Evolutionary conservation across 2,113 vertebrate species (phyloP).

Genomic region (Bubo bubo): DNA sequence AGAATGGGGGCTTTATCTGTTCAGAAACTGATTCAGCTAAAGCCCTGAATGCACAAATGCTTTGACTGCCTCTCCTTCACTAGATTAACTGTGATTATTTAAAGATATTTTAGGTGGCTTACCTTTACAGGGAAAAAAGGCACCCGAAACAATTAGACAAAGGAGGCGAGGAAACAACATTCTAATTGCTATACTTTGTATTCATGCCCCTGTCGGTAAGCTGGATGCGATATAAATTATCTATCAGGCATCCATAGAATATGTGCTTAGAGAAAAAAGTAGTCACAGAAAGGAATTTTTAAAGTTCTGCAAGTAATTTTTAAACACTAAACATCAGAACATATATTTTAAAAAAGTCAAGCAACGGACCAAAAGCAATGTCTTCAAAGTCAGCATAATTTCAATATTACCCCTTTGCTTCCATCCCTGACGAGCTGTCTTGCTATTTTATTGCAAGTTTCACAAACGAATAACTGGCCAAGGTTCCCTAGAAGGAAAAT

Average conservation of each 20-base stretch:
- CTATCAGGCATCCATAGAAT: not conserved
- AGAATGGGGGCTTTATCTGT: not conserved
- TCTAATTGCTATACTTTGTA: not conserved
- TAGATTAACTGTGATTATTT: not conserved
- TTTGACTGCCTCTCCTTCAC: not conserved
- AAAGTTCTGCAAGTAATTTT: not conserved
- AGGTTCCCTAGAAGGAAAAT: conserved; percentile 56
- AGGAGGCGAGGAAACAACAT: not conserved
- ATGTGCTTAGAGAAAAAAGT: not conserved
- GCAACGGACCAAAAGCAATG: not conserved
- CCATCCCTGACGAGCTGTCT: conserved; percentile 43
- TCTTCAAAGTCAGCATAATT: conserved; percentile 54
- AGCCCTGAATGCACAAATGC: not conserved
- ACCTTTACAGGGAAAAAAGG: not conserved
- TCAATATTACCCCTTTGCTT: conserved; percentile 27
- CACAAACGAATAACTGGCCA: conserved; percentile 51
- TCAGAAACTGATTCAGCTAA: not conserved
- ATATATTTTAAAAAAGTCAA: not conserved
- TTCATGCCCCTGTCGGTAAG: not conserved
- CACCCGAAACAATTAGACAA: not conserved
- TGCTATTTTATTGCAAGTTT: conserved; percentile 57
- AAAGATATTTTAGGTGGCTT: not conserved
- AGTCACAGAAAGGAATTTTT: not conserved
- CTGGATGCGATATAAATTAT: not conserved
- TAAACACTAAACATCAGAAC: not conserved